phyloP scores from a whole-genome alignment of 2,113 vertebrate genomes.

The Cochlearius cochlearius region DNA sequence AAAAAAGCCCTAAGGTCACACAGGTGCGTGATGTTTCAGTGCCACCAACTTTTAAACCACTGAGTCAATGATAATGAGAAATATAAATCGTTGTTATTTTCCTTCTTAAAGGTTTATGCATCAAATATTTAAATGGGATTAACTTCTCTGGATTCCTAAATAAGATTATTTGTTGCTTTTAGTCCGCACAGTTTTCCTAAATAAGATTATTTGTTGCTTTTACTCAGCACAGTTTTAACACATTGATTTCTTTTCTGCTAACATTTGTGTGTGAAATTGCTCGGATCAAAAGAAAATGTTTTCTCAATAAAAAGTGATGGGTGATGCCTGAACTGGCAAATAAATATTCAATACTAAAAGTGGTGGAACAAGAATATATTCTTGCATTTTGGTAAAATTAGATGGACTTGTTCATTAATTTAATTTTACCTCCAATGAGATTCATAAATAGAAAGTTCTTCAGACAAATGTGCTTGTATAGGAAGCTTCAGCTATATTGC shows the following conservation, averaged over 20 bases:
- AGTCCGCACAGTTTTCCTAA: not conserved
- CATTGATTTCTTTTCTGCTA: not conserved
- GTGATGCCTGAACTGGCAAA: not conserved
- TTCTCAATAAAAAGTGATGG: not conserved
- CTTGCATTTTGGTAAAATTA: not conserved
- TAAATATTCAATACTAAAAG: not conserved
- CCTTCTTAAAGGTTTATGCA: not conserved
- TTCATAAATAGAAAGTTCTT: not conserved
- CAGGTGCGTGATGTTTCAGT: not conserved
- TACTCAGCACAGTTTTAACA: not conserved
- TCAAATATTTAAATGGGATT: not conserved
- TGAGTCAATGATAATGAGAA: not conserved
- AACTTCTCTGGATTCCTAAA: not conserved
- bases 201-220: not conserved
- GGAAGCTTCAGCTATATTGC: not conserved
- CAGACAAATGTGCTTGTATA: not conserved
- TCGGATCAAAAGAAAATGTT: not conserved
- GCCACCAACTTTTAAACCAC: not conserved
- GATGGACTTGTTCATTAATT: not conserved
- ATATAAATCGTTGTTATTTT: not conserved
- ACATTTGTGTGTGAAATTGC: not conserved
- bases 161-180: not conserved
- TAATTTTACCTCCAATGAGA: not conserved
- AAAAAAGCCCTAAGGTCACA: not conserved
- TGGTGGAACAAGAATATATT: not conserved